A percentile compares a stretch with the other conserved stretches of the same genome.
Evolutionary conservation across 2,888 invertebrate species (phyloP).

Genomic region (Drosophila siamana): DNA sequence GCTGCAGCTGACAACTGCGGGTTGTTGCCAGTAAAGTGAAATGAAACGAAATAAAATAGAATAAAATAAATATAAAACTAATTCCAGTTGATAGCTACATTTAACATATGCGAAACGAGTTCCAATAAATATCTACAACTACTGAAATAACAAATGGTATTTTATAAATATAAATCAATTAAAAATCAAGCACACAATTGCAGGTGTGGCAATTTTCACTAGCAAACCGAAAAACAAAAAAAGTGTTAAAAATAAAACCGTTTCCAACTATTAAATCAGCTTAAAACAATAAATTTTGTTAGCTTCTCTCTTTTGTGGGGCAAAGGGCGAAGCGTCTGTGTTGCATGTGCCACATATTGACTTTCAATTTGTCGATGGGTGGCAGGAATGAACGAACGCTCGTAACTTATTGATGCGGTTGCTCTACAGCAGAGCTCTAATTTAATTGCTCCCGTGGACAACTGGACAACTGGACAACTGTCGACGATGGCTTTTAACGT

Average conservation of each 20-base stretch:
- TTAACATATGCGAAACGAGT: not conserved
- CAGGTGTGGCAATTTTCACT: not conserved
- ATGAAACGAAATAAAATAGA: slow-evolving; percentile 2
- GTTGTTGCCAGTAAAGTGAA: no score
- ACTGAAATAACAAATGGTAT: not conserved
- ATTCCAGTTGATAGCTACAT: not conserved
- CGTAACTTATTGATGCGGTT: slow-evolving; percentile 35
- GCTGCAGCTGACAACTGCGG: slow-evolving; percentile 34
- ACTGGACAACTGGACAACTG: slow-evolving; percentile 7
- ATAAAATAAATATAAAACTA: slow-evolving; percentile 18
- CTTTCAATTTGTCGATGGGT: slow-evolving; percentile 63
- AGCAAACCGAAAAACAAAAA: slow-evolving; percentile 1
- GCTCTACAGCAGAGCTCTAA: slow-evolving; percentile 18
- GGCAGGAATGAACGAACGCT: slow-evolving; percentile 23
- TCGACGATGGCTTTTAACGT: slow-evolving; percentile 19
- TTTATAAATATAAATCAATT: slow-evolving; percentile 56
- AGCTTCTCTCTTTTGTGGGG: not conserved
- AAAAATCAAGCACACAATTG: slow-evolving; percentile 28
- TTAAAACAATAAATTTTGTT: slow-evolving; percentile 63
- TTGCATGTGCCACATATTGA: slow-evolving; percentile 47
- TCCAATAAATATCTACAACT: not conserved
- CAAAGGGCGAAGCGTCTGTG: not conserved
- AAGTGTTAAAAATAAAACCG: slow-evolving; percentile 6
- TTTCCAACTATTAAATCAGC: slow-evolving; percentile 51
- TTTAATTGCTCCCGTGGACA: slow-evolving; percentile 34